Evolutionary conservation across 2,113 vertebrate species (phyloP).

Genomic region (Pelecanus crispus): DNA sequence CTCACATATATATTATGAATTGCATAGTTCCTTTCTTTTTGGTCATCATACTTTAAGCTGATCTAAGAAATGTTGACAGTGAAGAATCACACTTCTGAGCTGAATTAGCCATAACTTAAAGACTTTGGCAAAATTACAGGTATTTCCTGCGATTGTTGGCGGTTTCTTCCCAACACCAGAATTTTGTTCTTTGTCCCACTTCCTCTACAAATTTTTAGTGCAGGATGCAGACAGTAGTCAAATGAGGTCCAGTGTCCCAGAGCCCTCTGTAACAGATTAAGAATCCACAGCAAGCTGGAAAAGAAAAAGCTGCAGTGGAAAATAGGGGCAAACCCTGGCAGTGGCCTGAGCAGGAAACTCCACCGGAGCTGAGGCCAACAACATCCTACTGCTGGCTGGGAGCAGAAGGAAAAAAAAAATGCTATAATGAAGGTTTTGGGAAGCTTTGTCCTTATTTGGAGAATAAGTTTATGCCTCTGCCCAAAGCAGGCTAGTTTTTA

Average conservation of each 20-base stretch:
- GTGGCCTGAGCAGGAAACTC: slow-evolving; percentile 2
- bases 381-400: slow-evolving; percentile 10
- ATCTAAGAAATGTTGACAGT: not conserved
- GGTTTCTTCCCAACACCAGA: not conserved
- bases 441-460: slow-evolving; percentile 44
- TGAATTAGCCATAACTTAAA: not conserved
- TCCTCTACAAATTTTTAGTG: slow-evolving; percentile 30
- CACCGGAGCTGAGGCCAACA: not conserved
- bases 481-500: not conserved
- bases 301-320: not conserved
- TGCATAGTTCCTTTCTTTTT: not conserved
- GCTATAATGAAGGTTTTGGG: not conserved
- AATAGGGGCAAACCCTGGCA: not conserved
- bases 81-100: not conserved
- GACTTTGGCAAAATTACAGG: not conserved
- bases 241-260: not conserved
- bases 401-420: not conserved
- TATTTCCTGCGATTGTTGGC: slow-evolving; percentile 40
- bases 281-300: not conserved
- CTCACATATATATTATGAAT: not conserved
- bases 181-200: slow-evolving; percentile 29
- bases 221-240: slow-evolving; percentile 43
- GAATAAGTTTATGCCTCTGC: not conserved
- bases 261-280: not conserved
- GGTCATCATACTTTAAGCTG: not conserved